Conservation (phyloP, 2,888 invertebrate species). For the Sympetrum striolatum region DNA sequence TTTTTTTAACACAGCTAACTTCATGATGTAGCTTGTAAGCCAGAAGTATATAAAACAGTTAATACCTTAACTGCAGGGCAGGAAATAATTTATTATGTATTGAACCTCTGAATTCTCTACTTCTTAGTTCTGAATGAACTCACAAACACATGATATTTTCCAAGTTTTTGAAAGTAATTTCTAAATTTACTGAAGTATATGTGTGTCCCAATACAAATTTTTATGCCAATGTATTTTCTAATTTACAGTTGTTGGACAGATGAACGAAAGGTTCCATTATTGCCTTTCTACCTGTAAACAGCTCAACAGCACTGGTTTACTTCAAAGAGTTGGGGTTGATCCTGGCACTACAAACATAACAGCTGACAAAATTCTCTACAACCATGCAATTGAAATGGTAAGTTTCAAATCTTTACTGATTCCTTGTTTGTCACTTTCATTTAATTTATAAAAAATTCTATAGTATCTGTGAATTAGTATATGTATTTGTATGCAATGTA, state of each 20-base stretch:
- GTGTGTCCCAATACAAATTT: neutral
- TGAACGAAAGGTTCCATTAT: conserved; percentile 91
- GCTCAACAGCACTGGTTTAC: conserved; percentile 77
- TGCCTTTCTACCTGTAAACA: conserved; percentile 88
- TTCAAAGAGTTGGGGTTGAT: conserved; percentile 75
- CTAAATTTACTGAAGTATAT: neutral
- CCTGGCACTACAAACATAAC: conserved; percentile 68
- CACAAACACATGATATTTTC: too few relatives aligned
- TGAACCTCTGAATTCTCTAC: too few relatives aligned
- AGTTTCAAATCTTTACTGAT: conserved; percentile 53
- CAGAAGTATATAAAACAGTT: too few relatives aligned
- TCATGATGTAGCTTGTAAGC: too few relatives aligned
- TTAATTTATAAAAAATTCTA: neutral
- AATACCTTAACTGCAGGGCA: too few relatives aligned
- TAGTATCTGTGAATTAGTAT: too few relatives aligned
- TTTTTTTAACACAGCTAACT: too few relatives aligned
- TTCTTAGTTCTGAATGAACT: too few relatives aligned
- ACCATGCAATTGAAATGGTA: conserved; percentile 97
- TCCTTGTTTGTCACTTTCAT: neutral
- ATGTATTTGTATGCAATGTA: too few relatives aligned
- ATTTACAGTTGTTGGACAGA: conserved; percentile 79
- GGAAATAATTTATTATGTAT: too few relatives aligned
- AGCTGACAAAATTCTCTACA: conserved; percentile 95
- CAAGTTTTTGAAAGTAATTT: neutral
- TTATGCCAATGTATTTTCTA: conserved; percentile 44